Base-by-base conservation (phyloP, 2,113 vertebrate genomes). In the Romanogobio albipinnatus region DNA sequence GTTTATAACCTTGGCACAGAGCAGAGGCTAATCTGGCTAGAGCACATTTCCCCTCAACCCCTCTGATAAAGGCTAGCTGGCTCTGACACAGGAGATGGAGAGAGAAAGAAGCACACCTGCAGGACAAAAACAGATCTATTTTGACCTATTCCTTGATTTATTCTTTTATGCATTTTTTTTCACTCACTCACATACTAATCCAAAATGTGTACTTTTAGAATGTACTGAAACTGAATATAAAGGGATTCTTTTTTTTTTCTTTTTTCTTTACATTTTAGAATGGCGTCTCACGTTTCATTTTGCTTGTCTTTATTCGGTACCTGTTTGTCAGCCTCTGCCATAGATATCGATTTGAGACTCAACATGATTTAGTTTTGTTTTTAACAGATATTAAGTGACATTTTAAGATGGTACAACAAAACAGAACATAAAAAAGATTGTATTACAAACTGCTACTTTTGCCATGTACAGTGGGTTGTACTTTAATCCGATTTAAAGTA, bases 1-100 rank as follows among this genome's bases (percentile, higher is more conserved):
- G 96, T 98, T 99, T 98, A 98, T 97, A 98, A 97, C 96, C 96
- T 97, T 98, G 97, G 96, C 97, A 96, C 95, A 95, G 95, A 93
- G 96, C 93, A 95, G 91, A 95, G 94, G 95, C 95, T 98, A 99
- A 99, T 99, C 98, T 98, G 97, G 93, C 96, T 96, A 95, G 94
- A 96, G 94, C 97, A 97, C 96, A 96, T 96, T 97, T 95, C 94
- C 94, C 93, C 94, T 83, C 85, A 87, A 84, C 93, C 94, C 93
- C 94, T 90, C 93, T 95, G 95, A 96, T 96, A 95, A 95, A 93
- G 91, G 94, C 93, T 95, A 94, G 95, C 95, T 95, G 93, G 95
- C 95, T 91, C 95, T 96, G 95, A 95, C 95, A 78, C 94, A 86
- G 94, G 94, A 93, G 92, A 93, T 93, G 91, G 92, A 95, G 94